phyloP scores from a whole-genome alignment of 2,113 vertebrate genomes.

The Pristiophorus japonicus region DNA sequence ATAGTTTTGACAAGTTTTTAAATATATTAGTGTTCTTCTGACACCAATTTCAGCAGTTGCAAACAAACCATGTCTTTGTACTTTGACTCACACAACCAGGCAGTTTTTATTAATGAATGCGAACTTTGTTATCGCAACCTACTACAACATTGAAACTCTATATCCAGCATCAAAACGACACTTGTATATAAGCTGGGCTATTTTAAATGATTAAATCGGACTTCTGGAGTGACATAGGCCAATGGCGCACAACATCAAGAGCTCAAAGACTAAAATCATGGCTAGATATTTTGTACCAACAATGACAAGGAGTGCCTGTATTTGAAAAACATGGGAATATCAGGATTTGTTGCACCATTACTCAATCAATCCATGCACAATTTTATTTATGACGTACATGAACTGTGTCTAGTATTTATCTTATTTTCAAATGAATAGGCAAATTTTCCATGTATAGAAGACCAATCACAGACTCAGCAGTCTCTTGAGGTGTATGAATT shows the following conservation, averaged over 20 bases:
- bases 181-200: background rate
- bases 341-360: background rate
- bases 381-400: background rate
- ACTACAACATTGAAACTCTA: background rate
- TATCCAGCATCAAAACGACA: background rate
- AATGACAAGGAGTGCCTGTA: background rate
- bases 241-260: background rate
- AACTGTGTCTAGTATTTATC: background rate
- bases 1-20: background rate
- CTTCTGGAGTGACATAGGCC: background rate
- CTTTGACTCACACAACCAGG: background rate
- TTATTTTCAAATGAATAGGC: background rate
- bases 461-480: background rate
- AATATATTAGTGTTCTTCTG: background rate
- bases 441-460: background rate
- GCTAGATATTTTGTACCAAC: background rate
- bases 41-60: background rate
- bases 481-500: background rate
- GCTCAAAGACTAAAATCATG: background rate
- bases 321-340: background rate
- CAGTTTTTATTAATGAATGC: background rate
- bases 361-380: background rate
- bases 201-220: background rate
- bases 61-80: background rate
- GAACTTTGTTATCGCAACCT: background rate